Conservation (phyloP, 2,113 vertebrate species). For the Ammospiza nelsoni region DNA sequence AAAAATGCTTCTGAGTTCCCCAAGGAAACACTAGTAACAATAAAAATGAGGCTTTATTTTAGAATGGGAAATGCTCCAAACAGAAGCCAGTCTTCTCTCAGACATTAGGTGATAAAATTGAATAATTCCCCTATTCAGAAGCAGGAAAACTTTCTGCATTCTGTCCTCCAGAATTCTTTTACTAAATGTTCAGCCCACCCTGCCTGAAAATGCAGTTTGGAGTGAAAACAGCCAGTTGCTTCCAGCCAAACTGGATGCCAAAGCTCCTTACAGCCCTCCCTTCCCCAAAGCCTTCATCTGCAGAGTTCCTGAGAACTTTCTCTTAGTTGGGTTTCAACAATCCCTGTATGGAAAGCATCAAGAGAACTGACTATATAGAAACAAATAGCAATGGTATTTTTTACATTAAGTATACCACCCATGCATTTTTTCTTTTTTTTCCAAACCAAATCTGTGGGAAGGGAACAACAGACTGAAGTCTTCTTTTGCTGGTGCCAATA, state of each 20-base stretch:
- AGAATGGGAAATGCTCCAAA: background rate
- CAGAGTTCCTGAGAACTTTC: background rate
- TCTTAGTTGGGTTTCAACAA: background rate
- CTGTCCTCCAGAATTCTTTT: background rate
- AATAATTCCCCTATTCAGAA: background rate
- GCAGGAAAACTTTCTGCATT: background rate
- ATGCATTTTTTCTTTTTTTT: background rate
- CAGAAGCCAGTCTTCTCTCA: background rate
- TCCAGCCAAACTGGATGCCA: background rate
- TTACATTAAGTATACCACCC: background rate
- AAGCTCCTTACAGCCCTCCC: background rate
- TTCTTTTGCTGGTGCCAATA: background rate
- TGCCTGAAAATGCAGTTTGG: background rate
- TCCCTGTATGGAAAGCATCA: background rate
- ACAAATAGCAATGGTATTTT: fast-evolving
- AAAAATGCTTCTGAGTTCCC: background rate
- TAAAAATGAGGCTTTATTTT: background rate
- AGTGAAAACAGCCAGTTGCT: background rate
- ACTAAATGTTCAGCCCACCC: background rate
- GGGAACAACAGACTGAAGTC: background rate
- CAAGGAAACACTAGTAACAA: background rate
- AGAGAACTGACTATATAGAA: background rate
- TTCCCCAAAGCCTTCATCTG: background rate
- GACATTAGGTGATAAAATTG: background rate
- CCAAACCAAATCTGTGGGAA: background rate